Evolutionary conservation across 2,797 vertebrate species (phyloP), one percentile per base, ranked within the genome.

Genomic region (Gallirallus australis): DNA sequence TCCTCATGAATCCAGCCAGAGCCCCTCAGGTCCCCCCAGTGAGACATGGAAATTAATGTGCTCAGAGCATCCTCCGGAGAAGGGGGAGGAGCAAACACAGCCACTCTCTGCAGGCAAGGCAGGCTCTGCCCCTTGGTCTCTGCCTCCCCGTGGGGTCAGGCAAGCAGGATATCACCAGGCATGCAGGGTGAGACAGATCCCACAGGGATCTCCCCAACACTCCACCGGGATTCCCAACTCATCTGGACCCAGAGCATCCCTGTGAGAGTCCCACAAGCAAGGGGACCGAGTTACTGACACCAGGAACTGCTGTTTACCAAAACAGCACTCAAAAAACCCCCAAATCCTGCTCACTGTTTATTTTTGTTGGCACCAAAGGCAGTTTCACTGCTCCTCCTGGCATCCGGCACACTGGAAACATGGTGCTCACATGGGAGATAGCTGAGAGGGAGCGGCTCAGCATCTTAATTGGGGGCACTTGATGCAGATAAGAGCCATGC

Each of bases 231-330:
- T 60, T 39, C 48, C 63, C 45, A 68, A 52, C 52, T 50, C 64
- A 39, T 12, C 64, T 48, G 35, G 60, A 33, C 11, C 12, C 3
- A 3, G 8, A 54, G 33, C 48, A 70, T 48, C 82, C 47, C 91
- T 35, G 27, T 11, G 3, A 53, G 35, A 30, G 20, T 45, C 45
- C 39, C 35, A 1, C 4, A 8, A 47, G 23, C 0, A 2, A 68
- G 8, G 21, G 3, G 10, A 31, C 15, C 0, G 10, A 64, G 33
- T 30, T 31, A 35, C 45, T 86, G 42, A 28, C 53, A 57, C 7
- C 3, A 5, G 54, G 20, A 90, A 8, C 2, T 28, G 8, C 28
- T 42, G 11, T 35, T 80, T 35, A 27, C 53, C 20, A 16, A 63
- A 82, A 60, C 0, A 73, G 14, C 1, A 3, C 39, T 87, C 12